A percentile compares a stretch with the other conserved stretches of the same genome.
phyloP scores from a whole-genome alignment of 2,113 vertebrate genomes.

The Zosterops lateralis region DNA sequence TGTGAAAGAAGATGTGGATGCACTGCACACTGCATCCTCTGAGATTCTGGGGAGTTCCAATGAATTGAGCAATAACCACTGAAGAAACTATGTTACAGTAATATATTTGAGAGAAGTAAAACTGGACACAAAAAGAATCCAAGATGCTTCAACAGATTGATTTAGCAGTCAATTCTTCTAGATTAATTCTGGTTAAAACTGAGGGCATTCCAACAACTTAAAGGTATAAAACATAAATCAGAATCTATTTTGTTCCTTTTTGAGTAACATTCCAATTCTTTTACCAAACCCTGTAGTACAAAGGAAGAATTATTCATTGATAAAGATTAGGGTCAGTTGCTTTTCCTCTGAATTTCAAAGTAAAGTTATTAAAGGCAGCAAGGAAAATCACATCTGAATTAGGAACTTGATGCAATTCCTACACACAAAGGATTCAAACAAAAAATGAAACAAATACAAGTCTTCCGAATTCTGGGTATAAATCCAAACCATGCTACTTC shows the following conservation, averaged over 20 bases:
- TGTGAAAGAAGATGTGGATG: not conserved
- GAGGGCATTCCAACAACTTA: not conserved
- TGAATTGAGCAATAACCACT: not conserved
- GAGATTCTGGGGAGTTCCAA: not conserved
- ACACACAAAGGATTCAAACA: fast-evolving
- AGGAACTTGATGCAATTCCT: not conserved
- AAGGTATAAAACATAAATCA: not conserved
- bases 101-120: not conserved
- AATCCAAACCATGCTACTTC: not conserved
- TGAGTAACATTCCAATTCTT: not conserved
- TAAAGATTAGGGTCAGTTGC: not conserved
- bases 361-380: not conserved
- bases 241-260: not conserved
- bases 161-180: not conserved
- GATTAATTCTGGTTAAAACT: not conserved
- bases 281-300: not conserved
- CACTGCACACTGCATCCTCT: fast-evolving
- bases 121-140: not conserved
- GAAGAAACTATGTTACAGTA: not conserved
- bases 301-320: not conserved
- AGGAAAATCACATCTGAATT: not conserved
- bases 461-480: not conserved
- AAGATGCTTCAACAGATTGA: not conserved
- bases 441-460: not conserved
- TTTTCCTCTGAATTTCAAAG: not conserved